These are phyloP conservation scores for Drosophila guanche DNA, from an alignment of 1,140 invertebrate genomes.

Conservation along the genomic window DNA sequence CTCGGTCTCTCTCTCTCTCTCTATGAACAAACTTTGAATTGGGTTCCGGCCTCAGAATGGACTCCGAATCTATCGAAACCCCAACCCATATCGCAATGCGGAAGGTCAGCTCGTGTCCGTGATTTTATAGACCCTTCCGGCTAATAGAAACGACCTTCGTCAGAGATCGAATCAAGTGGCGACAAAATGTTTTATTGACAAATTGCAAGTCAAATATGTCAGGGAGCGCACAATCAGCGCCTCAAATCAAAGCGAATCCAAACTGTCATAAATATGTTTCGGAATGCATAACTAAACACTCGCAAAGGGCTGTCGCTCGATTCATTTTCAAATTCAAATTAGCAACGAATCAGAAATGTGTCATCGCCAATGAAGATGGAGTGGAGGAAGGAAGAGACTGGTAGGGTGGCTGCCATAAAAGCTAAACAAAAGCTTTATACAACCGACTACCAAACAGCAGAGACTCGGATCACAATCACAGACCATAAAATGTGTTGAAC, in stretches of 20 bases:
- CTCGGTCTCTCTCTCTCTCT: constrained; percentile 32
- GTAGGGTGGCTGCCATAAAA: constrained; percentile 22
- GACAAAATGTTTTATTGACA: constrained; percentile 62
- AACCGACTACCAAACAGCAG: constrained; percentile 32
- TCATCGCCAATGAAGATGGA: constrained; percentile 46
- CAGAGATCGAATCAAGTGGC: constrained; percentile 61
- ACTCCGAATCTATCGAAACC: constrained; percentile 6
- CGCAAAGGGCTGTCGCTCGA: constrained; percentile 38
- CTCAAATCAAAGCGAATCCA: constrained; percentile 42
- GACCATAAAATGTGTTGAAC: constrained; percentile 62
- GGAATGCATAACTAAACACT: constrained; percentile 30
- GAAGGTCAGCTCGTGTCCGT: constrained; percentile 49
- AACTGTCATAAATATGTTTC: constrained; percentile 46
- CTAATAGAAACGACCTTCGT: constrained; percentile 72
- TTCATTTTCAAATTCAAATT: constrained; percentile 66
- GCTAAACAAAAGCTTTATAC: constrained; percentile 46
- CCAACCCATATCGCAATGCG: neutral
- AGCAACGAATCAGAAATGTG: constrained; percentile 65
- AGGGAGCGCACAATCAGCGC: constrained; percentile 49
- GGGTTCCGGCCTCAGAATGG: constrained; percentile 17
- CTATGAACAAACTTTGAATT: constrained; percentile 39
- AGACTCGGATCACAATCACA: constrained; percentile 61
- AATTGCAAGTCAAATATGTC: constrained; percentile 76
- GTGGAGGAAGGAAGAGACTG: neutral
- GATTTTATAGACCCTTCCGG: constrained; percentile 24